Percentiles rank a stretch among this genome's conserved stretches.
These are phyloP conservation scores for Oopsacas minuta DNA, from an alignment of 37 sponge, comb jelly and placozoan genomes.

Conservation along the genomic window DNA sequence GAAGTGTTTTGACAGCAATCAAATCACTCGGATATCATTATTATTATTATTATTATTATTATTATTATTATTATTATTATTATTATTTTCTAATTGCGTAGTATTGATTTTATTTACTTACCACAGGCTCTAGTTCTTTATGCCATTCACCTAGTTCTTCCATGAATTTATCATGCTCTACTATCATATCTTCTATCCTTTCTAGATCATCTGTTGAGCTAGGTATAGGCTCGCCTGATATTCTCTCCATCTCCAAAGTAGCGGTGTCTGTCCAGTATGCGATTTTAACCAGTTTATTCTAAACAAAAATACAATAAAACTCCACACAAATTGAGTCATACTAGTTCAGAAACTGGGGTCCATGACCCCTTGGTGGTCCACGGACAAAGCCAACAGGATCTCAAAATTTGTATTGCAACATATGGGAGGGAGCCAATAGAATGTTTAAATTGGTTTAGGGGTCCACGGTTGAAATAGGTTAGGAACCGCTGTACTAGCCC, in stretches of 20 bases:
- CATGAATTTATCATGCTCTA: slow-evolving; percentile 1
- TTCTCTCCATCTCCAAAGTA: not conserved
- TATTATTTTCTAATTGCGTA: too few relatives aligned
- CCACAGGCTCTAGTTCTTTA: not conserved
- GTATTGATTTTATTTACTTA: too few relatives aligned
- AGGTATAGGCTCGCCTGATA: not conserved
- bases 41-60: not conserved
- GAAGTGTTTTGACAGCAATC: not conserved
- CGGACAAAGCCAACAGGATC: too few relatives aligned
- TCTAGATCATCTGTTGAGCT: not conserved
- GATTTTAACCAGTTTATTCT: not conserved
- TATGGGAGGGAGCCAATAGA: too few relatives aligned
- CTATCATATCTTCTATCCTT: not conserved
- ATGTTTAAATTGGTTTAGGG: too few relatives aligned
- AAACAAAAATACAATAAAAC: not conserved
- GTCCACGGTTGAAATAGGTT: too few relatives aligned
- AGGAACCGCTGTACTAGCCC: too few relatives aligned
- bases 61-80: too few relatives aligned
- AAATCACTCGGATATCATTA: not conserved
- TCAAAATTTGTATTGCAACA: too few relatives aligned
- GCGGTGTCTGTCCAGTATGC: not conserved
- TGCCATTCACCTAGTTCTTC: not conserved
- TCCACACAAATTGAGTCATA: too few relatives aligned
- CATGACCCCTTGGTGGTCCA: too few relatives aligned
- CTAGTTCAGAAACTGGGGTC: too few relatives aligned